Conservation (phyloP, 2,888 invertebrate genomes). For the Rotaria magnacalcarata region DNA sequence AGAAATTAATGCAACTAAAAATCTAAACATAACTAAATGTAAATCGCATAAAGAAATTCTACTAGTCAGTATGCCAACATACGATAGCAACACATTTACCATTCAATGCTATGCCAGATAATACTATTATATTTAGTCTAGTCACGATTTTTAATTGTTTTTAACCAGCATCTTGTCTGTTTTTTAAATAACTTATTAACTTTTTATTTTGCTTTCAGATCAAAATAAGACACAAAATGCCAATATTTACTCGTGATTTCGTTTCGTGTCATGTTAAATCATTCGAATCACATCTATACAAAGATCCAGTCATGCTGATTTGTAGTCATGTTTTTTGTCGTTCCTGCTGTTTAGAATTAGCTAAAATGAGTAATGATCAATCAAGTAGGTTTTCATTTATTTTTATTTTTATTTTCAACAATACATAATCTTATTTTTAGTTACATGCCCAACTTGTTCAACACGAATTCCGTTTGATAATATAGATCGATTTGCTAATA, state of each 20-base stretch:
- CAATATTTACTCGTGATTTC: background rate
- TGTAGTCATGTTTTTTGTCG: slow-evolving; percentile 22
- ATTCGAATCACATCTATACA: background rate
- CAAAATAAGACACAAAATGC: background rate
- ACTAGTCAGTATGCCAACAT: background rate
- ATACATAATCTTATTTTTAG: background rate
- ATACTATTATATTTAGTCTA: background rate
- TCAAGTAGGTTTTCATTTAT: background rate
- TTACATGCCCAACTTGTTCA: background rate
- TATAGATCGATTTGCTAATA: background rate
- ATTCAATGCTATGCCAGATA: background rate
- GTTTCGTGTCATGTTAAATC: background rate
- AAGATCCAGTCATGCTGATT: slow-evolving; percentile 5
- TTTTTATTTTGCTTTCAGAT: background rate
- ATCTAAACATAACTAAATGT: background rate
- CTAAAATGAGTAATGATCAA: background rate
- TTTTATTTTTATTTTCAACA: too few relatives aligned
- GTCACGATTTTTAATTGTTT: too few relatives aligned
- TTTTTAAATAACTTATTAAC: background rate
- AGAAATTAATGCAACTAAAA: background rate
- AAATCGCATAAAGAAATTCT: background rate
- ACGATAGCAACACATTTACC: background rate
- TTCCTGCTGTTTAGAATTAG: background rate
- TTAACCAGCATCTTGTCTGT: too few relatives aligned
- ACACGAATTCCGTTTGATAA: slow-evolving; percentile 1